These are phyloP conservation scores for Melieria crassipennis DNA, from an alignment of 2,888 invertebrate genomes.

Conservation along the genomic window DNA sequence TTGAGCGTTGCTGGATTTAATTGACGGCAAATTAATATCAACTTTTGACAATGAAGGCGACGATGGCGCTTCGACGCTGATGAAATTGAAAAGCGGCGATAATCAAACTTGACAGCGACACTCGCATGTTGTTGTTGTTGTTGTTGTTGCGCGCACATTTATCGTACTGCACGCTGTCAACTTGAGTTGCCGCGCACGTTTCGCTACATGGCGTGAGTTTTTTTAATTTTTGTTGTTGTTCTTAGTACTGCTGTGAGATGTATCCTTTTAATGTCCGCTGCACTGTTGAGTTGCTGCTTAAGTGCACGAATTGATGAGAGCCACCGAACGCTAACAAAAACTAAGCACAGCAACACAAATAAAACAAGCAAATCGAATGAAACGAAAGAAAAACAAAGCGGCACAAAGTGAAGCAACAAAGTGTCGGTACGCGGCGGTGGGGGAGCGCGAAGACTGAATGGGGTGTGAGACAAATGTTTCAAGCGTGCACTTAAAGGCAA, in stretches of 20 bases:
- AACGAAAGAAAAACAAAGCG: no score
- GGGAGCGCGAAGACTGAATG: no score
- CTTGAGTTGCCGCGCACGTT: constrained; percentile 30
- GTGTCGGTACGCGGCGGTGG: no score
- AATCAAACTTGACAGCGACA: constrained; percentile 33
- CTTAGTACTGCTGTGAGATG: neutral
- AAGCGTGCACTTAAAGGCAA: neutral
- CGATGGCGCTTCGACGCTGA: constrained; percentile 8
- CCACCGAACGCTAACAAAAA: no score
- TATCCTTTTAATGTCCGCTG: neutral
- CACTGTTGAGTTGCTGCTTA: no score
- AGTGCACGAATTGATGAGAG: no score
- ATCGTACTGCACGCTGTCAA: neutral
- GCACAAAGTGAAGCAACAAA: no score
- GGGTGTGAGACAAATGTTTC: no score
- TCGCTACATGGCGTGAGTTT: constrained; percentile 24
- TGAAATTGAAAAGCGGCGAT: constrained; percentile 34
- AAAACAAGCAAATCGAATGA: neutral
- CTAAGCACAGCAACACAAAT: neutral
- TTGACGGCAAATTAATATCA: constrained; percentile 37
- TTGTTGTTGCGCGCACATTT: neutral
- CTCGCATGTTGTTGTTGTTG: constrained; percentile 12
- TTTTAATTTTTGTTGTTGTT: constrained; percentile 4
- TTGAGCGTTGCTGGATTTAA: constrained; percentile 15
- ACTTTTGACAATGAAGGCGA: constrained; percentile 12